Base-by-base conservation (phyloP, 2,888 invertebrate species). In the Latrodectus hesperus region DNA sequence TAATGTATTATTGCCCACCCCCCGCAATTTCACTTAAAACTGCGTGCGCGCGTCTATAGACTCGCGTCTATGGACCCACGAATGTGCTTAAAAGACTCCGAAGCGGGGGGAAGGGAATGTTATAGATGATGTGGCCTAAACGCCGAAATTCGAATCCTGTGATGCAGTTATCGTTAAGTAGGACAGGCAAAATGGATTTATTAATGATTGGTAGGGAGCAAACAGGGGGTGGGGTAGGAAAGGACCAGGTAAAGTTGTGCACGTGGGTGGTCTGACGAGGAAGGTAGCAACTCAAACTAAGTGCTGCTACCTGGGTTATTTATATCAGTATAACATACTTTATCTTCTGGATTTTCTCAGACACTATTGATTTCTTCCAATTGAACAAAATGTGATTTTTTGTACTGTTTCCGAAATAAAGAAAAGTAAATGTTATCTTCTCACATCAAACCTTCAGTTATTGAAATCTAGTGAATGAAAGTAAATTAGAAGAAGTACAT, bases 111-210 rank as follows among this genome's bases (percentile, higher is more conserved):
- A 70, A 22, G 73, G 67, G 51, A 38, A 49, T 74, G 70, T 83
- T 83, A 83, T 79, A 79, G 53, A 71, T 76, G 51, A 74, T 53
- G 64, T 51, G 68, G 75, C 64, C 76, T 83, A 83, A 83, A 83
- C 76, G 76, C 51, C 83, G 83, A 83, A 83, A 83, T 83, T 83
- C 76, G 83, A 83, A 71, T 71, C 83, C 70, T 26, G 22, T 65
- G 83, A 71, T 76, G 76, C 83, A 83, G 76, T 83, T 83, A 84
- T 78, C 84, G 84, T 84, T 84, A 72, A 65, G 77, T 55, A 52
- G 78, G 76, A 76, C 71, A 65, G 72, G 70, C 53, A 71, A 67
- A 49, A 67, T 71, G 84, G 77, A 77, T 77, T 76, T 87, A 77
- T 76, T 87, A 87, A 87, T 87, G 86, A 87, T 72, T 71, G 80